A percentile compares a stretch with the other conserved stretches of the same genome.
Conservation (phyloP, 2,888 invertebrate species). For the Drepanosiphum platanoidis region DNA sequence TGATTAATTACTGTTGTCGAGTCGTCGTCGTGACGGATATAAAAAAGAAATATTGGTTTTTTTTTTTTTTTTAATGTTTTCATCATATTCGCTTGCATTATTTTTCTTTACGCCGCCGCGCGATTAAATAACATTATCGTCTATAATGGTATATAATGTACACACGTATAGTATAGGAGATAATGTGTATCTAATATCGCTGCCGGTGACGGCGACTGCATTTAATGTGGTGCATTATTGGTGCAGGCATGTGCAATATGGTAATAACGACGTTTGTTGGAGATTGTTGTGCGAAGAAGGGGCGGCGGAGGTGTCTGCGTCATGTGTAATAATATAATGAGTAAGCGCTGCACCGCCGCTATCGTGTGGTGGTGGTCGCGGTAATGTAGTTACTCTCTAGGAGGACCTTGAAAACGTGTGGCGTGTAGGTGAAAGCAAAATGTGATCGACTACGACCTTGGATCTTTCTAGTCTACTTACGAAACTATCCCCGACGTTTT, state of each 20-base stretch:
- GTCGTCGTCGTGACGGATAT: not conserved
- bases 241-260: constrained; percentile 20
- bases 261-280: not conserved
- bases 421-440: constrained; percentile 52
- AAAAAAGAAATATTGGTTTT: not conserved
- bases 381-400: constrained; percentile 2
- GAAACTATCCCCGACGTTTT: constrained; percentile 52
- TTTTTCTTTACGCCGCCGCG: no score
- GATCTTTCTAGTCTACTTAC: constrained; percentile 59
- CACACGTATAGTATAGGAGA: not conserved
- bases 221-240: no score
- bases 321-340: constrained; percentile 1
- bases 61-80: no score
- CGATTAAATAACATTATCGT: no score
- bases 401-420: constrained; percentile 46
- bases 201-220: not conserved
- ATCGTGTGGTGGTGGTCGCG: not conserved
- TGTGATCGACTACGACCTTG: constrained; percentile 48
- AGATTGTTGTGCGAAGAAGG: not conserved
- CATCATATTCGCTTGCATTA: not conserved
- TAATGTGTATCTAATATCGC: not conserved
- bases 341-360: not conserved
- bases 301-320: not conserved
- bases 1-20: not conserved
- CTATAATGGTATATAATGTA: not conserved